Conservation (phyloP, 2,888 invertebrate species). For the Nowickia ferox region DNA sequence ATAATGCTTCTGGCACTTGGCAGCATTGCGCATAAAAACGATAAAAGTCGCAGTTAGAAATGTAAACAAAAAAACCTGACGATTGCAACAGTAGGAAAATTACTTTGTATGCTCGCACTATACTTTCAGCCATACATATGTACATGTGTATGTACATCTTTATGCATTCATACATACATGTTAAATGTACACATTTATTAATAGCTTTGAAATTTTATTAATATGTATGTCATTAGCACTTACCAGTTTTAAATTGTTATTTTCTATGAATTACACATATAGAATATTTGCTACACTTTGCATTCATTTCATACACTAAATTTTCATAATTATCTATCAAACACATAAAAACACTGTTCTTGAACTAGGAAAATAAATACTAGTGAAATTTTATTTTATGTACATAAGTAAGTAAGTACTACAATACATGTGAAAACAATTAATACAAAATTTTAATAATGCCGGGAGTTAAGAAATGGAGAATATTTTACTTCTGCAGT, state of each 20-base stretch:
- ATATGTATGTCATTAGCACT: neutral
- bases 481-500: neutral
- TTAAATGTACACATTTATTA: neutral
- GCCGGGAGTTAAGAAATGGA: slow-evolving; percentile 63
- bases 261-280: neutral
- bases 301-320: neutral
- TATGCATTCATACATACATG: neutral
- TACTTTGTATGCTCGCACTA: neutral
- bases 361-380: slow-evolving; percentile 35
- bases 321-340: too few relatives aligned
- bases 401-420: slow-evolving; percentile 24
- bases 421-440: slow-evolving; percentile 30
- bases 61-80: neutral
- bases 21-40: neutral
- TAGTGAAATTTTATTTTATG: neutral
- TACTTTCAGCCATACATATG: neutral
- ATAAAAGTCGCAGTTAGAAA: neutral
- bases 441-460: slow-evolving; percentile 50
- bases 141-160: neutral
- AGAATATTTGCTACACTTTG: neutral
- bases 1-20: neutral
- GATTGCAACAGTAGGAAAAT: neutral
- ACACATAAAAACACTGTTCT: neutral
- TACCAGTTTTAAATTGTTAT: slow-evolving; percentile 11
- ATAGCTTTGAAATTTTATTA: neutral